These are phyloP conservation scores for Drosophila prostipennis DNA, from an alignment of 2,888 invertebrate genomes.

Conservation along the genomic window DNA sequence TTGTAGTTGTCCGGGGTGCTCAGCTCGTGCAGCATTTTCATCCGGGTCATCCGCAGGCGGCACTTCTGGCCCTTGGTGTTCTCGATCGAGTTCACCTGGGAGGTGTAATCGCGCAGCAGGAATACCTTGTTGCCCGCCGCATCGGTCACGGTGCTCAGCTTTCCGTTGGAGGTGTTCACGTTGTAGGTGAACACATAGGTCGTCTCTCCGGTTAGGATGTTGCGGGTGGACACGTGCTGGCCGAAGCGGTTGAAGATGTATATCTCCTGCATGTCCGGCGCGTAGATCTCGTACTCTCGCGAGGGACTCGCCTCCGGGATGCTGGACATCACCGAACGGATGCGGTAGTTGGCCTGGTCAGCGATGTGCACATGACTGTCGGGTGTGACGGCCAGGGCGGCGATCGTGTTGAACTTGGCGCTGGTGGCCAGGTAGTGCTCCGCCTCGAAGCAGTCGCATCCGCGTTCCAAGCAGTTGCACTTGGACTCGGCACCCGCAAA, in stretches of 20 bases:
- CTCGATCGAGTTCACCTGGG: conserved; percentile 96
- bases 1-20: conserved; percentile 97
- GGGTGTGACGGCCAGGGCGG: conserved; percentile 95
- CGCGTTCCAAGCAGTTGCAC: conserved; percentile 95
- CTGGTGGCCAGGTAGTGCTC: conserved; percentile 96
- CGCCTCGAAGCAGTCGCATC: conserved; percentile 96
- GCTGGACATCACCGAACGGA: conserved; percentile 94
- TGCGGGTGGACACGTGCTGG: conserved; percentile 96
- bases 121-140: conserved; percentile 96
- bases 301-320: conserved; percentile 93
- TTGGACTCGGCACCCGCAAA: conserved; percentile 97
- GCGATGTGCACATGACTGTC: conserved; percentile 97
- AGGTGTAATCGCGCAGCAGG: conserved; percentile 92
- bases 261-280: conserved; percentile 97
- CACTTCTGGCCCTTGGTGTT: conserved; percentile 97
- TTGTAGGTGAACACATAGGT: conserved; percentile 98
- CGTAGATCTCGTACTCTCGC: conserved; percentile 96
- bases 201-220: conserved; percentile 97
- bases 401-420: conserved; percentile 97
- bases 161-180: conserved; percentile 98
- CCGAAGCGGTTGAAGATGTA: conserved; percentile 97
- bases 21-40: conserved; percentile 95
- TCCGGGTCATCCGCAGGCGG: conserved; percentile 94
- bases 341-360: conserved; percentile 96
- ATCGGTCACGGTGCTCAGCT: conserved; percentile 96